Base-by-base conservation (phyloP, 2,113 vertebrate species). In the Echinops telfairi region DNA sequence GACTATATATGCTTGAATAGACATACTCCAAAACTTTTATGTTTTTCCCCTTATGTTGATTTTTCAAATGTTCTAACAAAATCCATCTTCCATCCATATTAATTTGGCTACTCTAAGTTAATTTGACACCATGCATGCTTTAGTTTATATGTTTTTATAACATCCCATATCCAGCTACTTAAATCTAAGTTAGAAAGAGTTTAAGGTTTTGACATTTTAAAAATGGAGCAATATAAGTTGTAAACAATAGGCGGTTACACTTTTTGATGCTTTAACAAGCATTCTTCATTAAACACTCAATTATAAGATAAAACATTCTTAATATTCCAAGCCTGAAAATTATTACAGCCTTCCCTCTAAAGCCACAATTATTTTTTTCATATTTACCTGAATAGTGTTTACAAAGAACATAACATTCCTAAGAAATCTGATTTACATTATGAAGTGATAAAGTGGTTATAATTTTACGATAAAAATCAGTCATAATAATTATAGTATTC, bases 401-500 rank as follows among this genome's bases (percentile, higher is more conserved):
- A 86, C 33, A 95, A 71, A 87, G 27, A 71, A 73, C 66, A 92
- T 43, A 96, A 60, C 62, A 86, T 86, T 94, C 64, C 62, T 96
- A 70, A 81, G 70, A 94, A 20, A 83, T 17, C 71, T 92, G 86
- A 95, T 96, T 97, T 58, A 76, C 62, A 86, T 62, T 93, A 73
- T 76, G 73, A 96, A 94, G 68, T 95, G 73, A 92, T 94, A 58
- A 97, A 96, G 73, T 84, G 57, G 12, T 90, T 97, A 94, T 62
- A 97, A 91, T 40, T 91, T 95, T 64, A 95, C 93, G 96, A 83
- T 94, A 94, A 97, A 97, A 97, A 95, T 96, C 90, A 97, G 90
- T 94, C 53, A 82, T 92, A 73, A 96, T 97, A 97, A 98, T 96
- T 97, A 84, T 60, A 96, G 80, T 94, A 91, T 97, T 97, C 87